Conservation (phyloP, 2,797 vertebrate species). For the Gallirallus australis region DNA sequence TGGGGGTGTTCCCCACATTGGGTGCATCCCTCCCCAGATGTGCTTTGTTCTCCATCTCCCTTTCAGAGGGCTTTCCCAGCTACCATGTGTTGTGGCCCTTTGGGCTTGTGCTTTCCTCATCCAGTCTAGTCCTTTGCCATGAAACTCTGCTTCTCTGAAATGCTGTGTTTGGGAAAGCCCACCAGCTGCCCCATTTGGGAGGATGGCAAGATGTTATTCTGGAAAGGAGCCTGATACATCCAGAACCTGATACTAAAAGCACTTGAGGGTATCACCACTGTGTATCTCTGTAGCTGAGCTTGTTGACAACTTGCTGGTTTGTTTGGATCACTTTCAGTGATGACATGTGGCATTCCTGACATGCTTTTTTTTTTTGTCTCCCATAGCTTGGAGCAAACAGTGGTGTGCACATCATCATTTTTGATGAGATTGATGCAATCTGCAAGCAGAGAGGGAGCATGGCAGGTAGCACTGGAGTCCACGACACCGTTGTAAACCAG, state of each 20-base stretch:
- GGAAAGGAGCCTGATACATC: background rate
- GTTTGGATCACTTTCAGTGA: background rate
- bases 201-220: background rate
- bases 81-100: background rate
- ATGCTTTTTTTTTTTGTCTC: background rate
- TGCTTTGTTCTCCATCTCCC: background rate
- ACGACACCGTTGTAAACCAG: constrained; percentile 97
- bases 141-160: background rate
- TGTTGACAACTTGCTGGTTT: background rate
- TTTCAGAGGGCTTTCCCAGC: background rate
- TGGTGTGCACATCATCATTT: constrained; percentile 97
- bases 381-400: constrained; percentile 93
- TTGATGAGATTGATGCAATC: constrained; percentile 97
- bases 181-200: background rate
- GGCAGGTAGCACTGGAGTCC: constrained; percentile 95
- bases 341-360: background rate
- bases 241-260: rapidly evolving
- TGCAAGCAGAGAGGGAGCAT: constrained; percentile 98
- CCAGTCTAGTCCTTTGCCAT: background rate
- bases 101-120: background rate
- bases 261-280: rapidly evolving
- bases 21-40: background rate
- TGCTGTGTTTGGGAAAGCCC: background rate
- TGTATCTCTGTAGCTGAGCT: background rate
- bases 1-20: background rate